Base-by-base conservation (phyloP, 2,888 invertebrate species). In the Aphodius sticticus region DNA sequence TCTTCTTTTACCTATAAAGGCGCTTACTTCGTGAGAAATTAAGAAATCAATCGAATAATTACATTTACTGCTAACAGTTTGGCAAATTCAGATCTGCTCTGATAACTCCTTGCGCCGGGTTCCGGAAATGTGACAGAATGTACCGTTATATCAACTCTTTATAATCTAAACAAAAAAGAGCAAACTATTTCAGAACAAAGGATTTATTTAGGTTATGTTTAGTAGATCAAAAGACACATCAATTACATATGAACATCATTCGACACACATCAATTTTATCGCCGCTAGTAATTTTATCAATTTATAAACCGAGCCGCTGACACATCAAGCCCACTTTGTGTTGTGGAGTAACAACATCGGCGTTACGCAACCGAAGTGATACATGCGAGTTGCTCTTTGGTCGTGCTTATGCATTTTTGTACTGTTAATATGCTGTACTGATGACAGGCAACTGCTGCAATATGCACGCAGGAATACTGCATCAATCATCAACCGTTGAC, bases 271-370 rank as follows among this genome's bases (percentile, higher is more conserved):
- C 9, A 53, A 53, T 53, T 53, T 53, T 53, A 53, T 53, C 53
- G 53, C 53, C 12, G 7, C 53, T 53, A 12, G 53, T 53, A 7
- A 12, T 53, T 53, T 53, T 53, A 53, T 53, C 53, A 53, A 53
- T 53, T 53, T 53, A 53, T 53, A 53, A 53, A 53, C 53, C 12
- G 53, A 53, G 12, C 53, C 12, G 53, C 53, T 53, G 53, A 53
- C 53, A 53, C 53, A 53, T 53, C 53, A 53, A 53, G 53, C 53
- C 53, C 53, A 53, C 53, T 53, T 53, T 53, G 53, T 53, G 53
- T 53, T 12, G 53, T 53, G 53, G 12, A 53, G 53, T 53, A 53
- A 53, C 53, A 53, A 53, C 53, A 53, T 53, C 53, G 53, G 1
- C 53, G 53, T 53, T 53, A 53, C 53, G 53, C 53, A 53, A 53